These are phyloP conservation scores for Pollachius pollachius DNA, from an alignment of 2,113 vertebrate species.

Conservation along the genomic window DNA sequence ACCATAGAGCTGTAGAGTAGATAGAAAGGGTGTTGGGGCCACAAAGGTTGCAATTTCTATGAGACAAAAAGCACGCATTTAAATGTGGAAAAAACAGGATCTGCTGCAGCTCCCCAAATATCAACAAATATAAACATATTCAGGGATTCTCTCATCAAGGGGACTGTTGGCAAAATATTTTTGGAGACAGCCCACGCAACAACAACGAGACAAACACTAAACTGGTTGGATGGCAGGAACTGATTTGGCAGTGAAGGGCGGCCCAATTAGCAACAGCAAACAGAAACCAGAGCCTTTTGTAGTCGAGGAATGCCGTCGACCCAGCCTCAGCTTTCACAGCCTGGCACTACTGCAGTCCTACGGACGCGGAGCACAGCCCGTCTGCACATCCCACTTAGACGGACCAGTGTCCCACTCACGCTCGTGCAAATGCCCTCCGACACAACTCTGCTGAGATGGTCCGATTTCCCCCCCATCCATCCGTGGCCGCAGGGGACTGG, in stretches of 20 bases:
- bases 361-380: constrained; percentile 27
- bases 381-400: constrained; percentile 25
- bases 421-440: constrained; percentile 42
- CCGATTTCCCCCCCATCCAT: constrained; percentile 48
- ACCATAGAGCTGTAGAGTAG: too few relatives aligned
- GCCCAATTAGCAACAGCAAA: background rate
- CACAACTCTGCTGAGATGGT: constrained; percentile 41
- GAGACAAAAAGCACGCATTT: too few relatives aligned
- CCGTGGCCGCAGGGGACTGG: constrained; percentile 52
- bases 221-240: too few relatives aligned
- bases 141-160: too few relatives aligned
- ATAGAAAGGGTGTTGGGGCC: too few relatives aligned
- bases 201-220: too few relatives aligned
- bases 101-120: too few relatives aligned
- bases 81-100: too few relatives aligned
- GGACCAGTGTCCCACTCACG: constrained; percentile 47
- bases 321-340: constrained; percentile 34
- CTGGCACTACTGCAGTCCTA: constrained; percentile 29
- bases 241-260: background rate
- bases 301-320: constrained; percentile 27
- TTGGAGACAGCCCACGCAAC: too few relatives aligned
- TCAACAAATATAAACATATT: too few relatives aligned
- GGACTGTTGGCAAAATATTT: too few relatives aligned
- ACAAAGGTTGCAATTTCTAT: too few relatives aligned
- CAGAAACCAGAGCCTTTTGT: constrained; percentile 37